Base-by-base conservation (phyloP, 1,140 invertebrate genomes). In the Dendroctonus ponderosae region DNA sequence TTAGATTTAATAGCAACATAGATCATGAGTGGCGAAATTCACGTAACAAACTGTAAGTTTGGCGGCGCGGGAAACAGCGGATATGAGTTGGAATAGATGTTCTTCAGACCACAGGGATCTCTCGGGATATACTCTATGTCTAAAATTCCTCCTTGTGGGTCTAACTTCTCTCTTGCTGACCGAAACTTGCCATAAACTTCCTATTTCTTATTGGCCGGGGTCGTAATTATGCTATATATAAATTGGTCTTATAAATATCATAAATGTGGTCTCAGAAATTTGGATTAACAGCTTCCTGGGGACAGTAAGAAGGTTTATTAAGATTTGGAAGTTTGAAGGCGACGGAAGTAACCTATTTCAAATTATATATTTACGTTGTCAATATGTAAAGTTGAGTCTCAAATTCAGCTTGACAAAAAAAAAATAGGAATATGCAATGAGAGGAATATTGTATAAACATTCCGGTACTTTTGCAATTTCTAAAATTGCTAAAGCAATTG, bases 1-100 rank as follows among this genome's bases (percentile, higher is more conserved):
- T 78, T 75, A 75, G 75, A 78, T 78, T 78, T 78, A 78, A 78
- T 78, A 77, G 76, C 75, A 71, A 76, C 76, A 78, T 78, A 78
- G 71, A 78, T 78, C 76, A 78, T 78, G 76, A 73, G 74, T 67
- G 70, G 70, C 70, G 67, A 76, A 77, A 70, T 77, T 77, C 72
- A 75, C 75, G 71, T 77, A 75, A 76, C 75, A 76, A 75, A 77
- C 66, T 77, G 72, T 72, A 75, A 75, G 73, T 76, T 76, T 48
- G 52, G 69, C 58, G 62, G 69, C 58, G 62, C 56, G 66, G 50
- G 66, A 50, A 48, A 61, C 62, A 68, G 58, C 66, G 73, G 72
- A 74, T 76, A 76, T 76, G 70, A 72, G 69, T 61, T 64, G 68
- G 74, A 76, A 77, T 77, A 71, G 75, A 77, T 77, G 76, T 76